A percentile compares a stretch with the other conserved stretches of the same genome.
Conservation (phyloP, 1,140 invertebrate species). For the Drosophila parvula region DNA sequence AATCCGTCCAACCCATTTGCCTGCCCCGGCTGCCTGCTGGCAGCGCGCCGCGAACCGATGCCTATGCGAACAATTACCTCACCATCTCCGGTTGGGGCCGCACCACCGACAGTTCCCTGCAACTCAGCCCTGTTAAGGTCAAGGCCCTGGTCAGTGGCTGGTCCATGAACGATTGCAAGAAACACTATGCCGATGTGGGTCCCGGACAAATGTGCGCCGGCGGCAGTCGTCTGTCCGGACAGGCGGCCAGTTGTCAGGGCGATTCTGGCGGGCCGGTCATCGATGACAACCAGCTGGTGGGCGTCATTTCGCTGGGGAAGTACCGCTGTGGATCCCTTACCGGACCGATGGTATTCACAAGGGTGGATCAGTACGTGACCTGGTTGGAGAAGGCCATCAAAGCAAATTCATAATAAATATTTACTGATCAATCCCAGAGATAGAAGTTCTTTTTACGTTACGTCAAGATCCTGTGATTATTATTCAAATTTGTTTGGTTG, state of each 20-base stretch:
- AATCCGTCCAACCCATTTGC: slow-evolving; percentile 53
- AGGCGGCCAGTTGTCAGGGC: slow-evolving; percentile 38
- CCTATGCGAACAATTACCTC: slow-evolving; percentile 40
- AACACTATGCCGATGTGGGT: slow-evolving; percentile 6
- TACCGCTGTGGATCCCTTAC: slow-evolving; percentile 18
- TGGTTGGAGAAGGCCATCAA: slow-evolving; percentile 42
- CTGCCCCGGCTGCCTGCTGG: slow-evolving; percentile 13
- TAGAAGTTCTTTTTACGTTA: not conserved
- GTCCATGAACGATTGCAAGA: slow-evolving; percentile 20
- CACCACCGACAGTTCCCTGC: slow-evolving; percentile 17
- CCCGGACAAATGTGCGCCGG: slow-evolving; percentile 56
- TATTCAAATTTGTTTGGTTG: slow-evolving; percentile 34
- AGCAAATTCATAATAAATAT: not conserved
- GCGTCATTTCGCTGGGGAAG: slow-evolving; percentile 47
- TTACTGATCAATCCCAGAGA: not conserved
- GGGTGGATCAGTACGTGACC: slow-evolving; percentile 45
- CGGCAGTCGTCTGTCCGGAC: not conserved
- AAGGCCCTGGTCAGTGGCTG: slow-evolving; percentile 21
- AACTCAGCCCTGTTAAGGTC: slow-evolving; percentile 43
- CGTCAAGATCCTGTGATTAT: slow-evolving; percentile 42
- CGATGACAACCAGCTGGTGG: slow-evolving; percentile 31
- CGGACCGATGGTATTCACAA: slow-evolving; percentile 53
- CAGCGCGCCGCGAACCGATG: not conserved
- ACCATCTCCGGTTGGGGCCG: slow-evolving; percentile 63
- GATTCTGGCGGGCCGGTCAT: slow-evolving; percentile 64